Evolutionary conservation across 1,140 invertebrate species (phyloP).

Genomic region (Eubasilissa regina): DNA sequence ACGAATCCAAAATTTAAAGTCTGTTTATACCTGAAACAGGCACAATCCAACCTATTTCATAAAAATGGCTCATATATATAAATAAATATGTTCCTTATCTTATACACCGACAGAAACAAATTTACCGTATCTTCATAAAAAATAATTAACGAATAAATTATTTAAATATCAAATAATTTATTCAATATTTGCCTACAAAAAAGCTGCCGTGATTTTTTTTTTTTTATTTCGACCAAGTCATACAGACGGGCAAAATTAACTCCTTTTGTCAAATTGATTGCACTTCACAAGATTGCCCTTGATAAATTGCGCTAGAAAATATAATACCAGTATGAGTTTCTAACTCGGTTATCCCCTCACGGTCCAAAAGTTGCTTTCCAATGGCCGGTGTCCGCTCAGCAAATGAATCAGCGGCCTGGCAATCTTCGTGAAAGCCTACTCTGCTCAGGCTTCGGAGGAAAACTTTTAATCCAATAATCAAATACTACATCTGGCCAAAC

Average conservation of each 20-base stretch:
- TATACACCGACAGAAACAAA: no score
- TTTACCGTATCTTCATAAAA: no score
- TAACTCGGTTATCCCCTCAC: slow-evolving; percentile 19
- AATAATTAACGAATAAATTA: no score
- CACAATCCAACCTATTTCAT: no score
- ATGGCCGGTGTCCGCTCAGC: slow-evolving; percentile 24
- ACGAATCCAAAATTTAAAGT: no score
- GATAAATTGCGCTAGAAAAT: slow-evolving; percentile 40
- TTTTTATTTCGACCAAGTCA: no score
- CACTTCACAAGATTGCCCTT: slow-evolving; percentile 27
- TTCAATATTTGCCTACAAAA: no score
- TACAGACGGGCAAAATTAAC: not conserved
- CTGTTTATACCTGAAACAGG: no score
- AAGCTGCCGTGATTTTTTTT: no score
- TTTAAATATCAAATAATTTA: no score
- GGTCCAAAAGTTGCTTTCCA: slow-evolving; percentile 19
- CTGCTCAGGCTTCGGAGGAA: slow-evolving; percentile 48
- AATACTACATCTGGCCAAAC: slow-evolving; percentile 53
- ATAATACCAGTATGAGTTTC: slow-evolving; percentile 44
- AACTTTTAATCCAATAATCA: slow-evolving; percentile 62
- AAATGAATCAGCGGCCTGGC: slow-evolving; percentile 44
- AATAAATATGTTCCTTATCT: no score
- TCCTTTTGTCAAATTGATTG: slow-evolving; percentile 18
- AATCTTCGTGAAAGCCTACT: slow-evolving; percentile 61
- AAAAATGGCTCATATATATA: no score